Evolutionary conservation across 2,113 vertebrate genomes (phyloP), one percentile per base, ranked within the genome.

Genomic region (Argyrosomus japonicus): DNA sequence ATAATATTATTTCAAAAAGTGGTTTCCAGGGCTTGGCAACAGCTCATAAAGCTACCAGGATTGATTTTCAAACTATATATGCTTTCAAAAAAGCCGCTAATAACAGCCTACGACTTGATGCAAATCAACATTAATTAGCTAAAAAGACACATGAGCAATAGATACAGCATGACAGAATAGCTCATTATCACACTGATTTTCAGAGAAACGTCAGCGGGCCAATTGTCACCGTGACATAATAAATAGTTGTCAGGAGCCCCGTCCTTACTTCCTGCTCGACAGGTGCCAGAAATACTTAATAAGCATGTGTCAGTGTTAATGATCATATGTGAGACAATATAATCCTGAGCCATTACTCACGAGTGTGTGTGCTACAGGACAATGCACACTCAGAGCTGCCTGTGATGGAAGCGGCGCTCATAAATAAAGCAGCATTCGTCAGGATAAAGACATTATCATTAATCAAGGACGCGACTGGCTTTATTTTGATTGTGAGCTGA

Each of bases 281-380:
- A 84, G 77, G 75, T 83, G 69, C 63, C 85, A 82, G 57, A 80
- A 87, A 89, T 63, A 82, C 68, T 82, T 88, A 79, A 92, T 88
- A 64, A 88, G 58, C 77, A 86, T 4, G 40, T 74, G 75, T 83
- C 82, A 79, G 62, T 15, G 67, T 73, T 82, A 89, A 90, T 84
- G 78, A 90, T 77, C 36, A 45, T 43, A 79, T 69, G 50, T 36
- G 61, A 60, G 27, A 84, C 71, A 78, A 61, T 40, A 80, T 75
- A 70, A 81, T 85, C 73, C 64, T 19, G 27, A 77, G 67, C 48
- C 76, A 76, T 69, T 53, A 53, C n/a, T 83, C 68, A 81, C 15
- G 25, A n/a, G 48, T 5, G 79, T 19, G 77, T 27, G 45, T 47
- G 58, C 47, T 36, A 40, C 71, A 47, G 56, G 18, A 23, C 29